Percentiles rank a stretch among this genome's conserved stretches.
These are phyloP conservation scores for Trissoscelio sp. DNA, from an alignment of 2,888 invertebrate genomes.

Conservation along the genomic window DNA sequence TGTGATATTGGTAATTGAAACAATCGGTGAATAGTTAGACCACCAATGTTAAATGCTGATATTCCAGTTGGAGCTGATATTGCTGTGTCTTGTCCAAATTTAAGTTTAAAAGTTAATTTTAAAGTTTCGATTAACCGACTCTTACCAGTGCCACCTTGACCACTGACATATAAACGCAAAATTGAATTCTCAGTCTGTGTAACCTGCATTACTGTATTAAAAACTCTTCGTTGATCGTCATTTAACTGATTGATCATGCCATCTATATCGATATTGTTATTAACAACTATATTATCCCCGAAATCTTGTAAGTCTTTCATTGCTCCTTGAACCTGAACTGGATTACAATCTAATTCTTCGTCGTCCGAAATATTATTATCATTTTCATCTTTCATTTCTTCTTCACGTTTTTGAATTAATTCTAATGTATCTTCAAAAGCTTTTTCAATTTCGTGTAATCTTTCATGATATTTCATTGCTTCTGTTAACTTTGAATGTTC, in stretches of 20 bases:
- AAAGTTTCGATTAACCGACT: slow-evolving; percentile 75
- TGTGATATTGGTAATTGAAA: slow-evolving; percentile 77
- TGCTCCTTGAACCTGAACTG: slow-evolving; percentile 38
- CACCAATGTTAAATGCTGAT: slow-evolving; percentile 78
- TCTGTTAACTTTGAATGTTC: too few species aligned
- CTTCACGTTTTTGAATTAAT: slow-evolving; percentile 18
- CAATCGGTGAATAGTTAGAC: slow-evolving; percentile 76
- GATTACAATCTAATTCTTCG: slow-evolving; percentile 29
- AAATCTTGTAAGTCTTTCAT: slow-evolving; percentile 55
- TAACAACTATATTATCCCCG: slow-evolving; percentile 1
- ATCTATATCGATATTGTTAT: slow-evolving; percentile 7
- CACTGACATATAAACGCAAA: slow-evolving; percentile 70
- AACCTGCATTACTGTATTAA: too few species aligned
- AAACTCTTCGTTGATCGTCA: slow-evolving; percentile 69
- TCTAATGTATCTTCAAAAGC: slow-evolving; percentile 59
- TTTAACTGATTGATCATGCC: slow-evolving; percentile 61
- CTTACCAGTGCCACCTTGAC: slow-evolving; percentile 75
- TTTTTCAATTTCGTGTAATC: too few species aligned
- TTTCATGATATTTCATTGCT: too few species aligned
- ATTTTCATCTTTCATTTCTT: slow-evolving; percentile 9
- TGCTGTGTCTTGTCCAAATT: too few species aligned
- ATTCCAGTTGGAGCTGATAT: slow-evolving; percentile 77
- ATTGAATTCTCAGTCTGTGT: too few species aligned
- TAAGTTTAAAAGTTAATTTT: slow-evolving; percentile 69
- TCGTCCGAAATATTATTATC: not conserved